Evolutionary conservation across 2,113 vertebrate species (phyloP).

Genomic region (Tricholaema leucomelas): DNA sequence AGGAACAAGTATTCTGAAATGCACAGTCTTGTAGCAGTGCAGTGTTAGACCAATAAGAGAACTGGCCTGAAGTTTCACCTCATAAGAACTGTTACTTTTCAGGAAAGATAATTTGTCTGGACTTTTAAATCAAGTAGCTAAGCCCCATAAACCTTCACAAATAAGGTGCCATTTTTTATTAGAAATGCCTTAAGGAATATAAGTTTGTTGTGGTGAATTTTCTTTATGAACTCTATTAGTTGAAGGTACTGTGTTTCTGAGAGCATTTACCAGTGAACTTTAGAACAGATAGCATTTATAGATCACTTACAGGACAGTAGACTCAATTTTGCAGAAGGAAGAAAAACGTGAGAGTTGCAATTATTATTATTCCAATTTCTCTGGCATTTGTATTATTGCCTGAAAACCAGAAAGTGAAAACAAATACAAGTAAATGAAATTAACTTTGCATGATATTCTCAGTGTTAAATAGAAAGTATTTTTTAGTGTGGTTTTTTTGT

Average conservation of each 20-base stretch:
- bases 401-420: slow-evolving; percentile 33
- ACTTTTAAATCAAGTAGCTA: not conserved
- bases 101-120: not conserved
- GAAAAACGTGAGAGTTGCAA: not conserved
- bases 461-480: not conserved
- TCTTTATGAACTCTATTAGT: not conserved
- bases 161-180: not conserved
- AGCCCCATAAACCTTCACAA: not conserved
- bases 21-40: not conserved
- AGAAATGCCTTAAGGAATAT: not conserved
- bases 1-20: not conserved
- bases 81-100: not conserved
- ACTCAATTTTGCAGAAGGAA: not conserved
- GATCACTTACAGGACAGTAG: not conserved
- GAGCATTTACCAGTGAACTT: not conserved
- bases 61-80: not conserved
- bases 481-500: not conserved
- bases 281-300: not conserved
- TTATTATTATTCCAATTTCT: not conserved
- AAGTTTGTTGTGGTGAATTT: not conserved
- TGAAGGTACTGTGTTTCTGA: not conserved
- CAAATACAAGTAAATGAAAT: slow-evolving; percentile 20
- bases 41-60: not conserved
- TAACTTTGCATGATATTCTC: not conserved
- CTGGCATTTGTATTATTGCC: not conserved